Percentiles rank a stretch among this genome's conserved stretches.
These are phyloP conservation scores for Sinhomidia bicolor DNA, from an alignment of 2,888 invertebrate species.

Conservation along the genomic window DNA sequence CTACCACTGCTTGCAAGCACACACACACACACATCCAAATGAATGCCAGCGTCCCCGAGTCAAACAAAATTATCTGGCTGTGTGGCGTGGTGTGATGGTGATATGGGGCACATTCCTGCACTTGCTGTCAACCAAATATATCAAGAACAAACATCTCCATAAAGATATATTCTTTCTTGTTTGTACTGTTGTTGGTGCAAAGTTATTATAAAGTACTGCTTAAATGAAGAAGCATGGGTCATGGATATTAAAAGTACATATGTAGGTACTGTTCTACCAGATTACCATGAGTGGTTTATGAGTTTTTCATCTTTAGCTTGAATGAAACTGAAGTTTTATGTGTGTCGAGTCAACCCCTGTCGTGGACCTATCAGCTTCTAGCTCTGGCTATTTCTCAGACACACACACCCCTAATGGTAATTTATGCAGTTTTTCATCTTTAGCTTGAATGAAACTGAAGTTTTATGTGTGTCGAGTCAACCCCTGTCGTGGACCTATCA, in stretches of 20 bases:
- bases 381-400: constrained; percentile 6
- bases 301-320: not conserved
- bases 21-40: not conserved
- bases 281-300: no score
- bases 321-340: not conserved
- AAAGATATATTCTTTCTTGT: not conserved
- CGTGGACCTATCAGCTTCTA: constrained; percentile 73
- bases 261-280: not conserved
- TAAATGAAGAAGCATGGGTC: constrained; percentile 25
- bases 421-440: constrained; percentile 20
- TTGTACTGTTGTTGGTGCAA: not conserved
- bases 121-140: constrained; percentile 25
- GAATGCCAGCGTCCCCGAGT: not conserved
- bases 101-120: constrained; percentile 47
- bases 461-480: constrained; percentile 50
- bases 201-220: not conserved
- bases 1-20: not conserved
- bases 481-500: constrained; percentile 75
- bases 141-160: not conserved
- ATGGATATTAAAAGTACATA: not conserved
- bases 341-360: constrained; percentile 66
- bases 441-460: not conserved
- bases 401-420: constrained; percentile 60
- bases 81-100: not conserved
- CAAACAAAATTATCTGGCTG: constrained; percentile 24